These are phyloP conservation scores for Drosophila sp. DNA, from an alignment of 1,140 invertebrate species.

Conservation along the genomic window DNA sequence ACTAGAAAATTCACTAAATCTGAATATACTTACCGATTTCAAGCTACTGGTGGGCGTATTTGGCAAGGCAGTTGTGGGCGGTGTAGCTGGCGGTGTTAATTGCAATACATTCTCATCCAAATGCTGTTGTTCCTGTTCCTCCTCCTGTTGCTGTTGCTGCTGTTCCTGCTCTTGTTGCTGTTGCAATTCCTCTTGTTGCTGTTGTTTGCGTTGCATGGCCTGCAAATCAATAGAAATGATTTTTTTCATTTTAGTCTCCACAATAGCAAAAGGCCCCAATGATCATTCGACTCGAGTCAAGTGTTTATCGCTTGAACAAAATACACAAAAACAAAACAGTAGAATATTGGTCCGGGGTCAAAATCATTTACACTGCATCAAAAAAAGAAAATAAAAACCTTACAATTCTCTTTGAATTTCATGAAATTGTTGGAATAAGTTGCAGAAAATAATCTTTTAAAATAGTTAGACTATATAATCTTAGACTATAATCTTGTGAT, in stretches of 20 bases:
- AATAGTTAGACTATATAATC: no score
- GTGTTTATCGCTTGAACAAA: slow-evolving; percentile 40
- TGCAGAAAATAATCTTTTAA: no score
- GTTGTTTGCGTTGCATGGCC: slow-evolving; percentile 70
- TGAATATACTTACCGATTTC: slow-evolving; percentile 47
- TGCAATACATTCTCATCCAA: slow-evolving; percentile 61
- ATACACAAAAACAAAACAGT: slow-evolving; percentile 23
- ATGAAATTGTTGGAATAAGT: no score
- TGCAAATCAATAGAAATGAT: slow-evolving; percentile 44
- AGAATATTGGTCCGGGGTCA: neutral
- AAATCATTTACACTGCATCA: neutral
- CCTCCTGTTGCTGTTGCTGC: slow-evolving; percentile 14
- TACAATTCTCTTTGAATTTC: no score
- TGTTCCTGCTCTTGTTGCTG: slow-evolving; percentile 10
- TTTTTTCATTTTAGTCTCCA: slow-evolving; percentile 59
- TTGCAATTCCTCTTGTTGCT: slow-evolving; percentile 3
- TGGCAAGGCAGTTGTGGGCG: slow-evolving; percentile 56
- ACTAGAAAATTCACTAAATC: no score
- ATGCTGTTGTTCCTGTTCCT: slow-evolving; percentile 24
- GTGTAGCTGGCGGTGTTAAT: slow-evolving; percentile 64
- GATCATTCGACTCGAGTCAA: slow-evolving; percentile 28
- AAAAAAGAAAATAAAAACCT: neutral
- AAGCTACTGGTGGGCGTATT: slow-evolving; percentile 65
- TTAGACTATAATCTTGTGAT: no score
- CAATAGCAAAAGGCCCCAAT: slow-evolving; percentile 35